phyloP scores from a whole-genome alignment of 2,888 invertebrate genomes.

The Amorpha juglandis region DNA sequence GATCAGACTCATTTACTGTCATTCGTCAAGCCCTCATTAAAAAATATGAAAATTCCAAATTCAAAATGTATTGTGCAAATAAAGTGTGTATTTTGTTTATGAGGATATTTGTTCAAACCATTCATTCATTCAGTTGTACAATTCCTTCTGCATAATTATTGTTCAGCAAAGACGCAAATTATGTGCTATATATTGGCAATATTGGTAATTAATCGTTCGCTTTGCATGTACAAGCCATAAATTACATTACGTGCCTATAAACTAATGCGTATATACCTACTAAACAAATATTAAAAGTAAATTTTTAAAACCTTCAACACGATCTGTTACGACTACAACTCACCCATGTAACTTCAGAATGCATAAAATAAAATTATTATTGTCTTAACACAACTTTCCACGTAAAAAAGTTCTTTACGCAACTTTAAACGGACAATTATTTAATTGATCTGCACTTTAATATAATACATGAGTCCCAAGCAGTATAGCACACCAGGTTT shows the following conservation, averaged over 20 bases:
- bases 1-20: too few species aligned
- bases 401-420: background rate
- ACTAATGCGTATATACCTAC: background rate
- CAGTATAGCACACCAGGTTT: background rate
- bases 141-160: too few species aligned
- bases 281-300: background rate
- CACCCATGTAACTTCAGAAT: constrained; percentile 2
- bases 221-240: background rate
- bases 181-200: background rate
- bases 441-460: too few species aligned
- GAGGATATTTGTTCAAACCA: too few species aligned
- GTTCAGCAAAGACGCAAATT: background rate
- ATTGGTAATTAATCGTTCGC: constrained; percentile 5
- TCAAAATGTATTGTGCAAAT: too few species aligned
- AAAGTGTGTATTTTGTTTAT: too few species aligned
- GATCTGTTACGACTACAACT: background rate
- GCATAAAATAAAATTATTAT: background rate
- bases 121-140: too few species aligned
- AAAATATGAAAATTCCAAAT: too few species aligned
- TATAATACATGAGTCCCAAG: background rate
- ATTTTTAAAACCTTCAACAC: background rate
- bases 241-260: background rate
- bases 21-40: too few species aligned
- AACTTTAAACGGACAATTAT: background rate
- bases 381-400: background rate